Percentiles rank a stretch among this genome's conserved stretches.
These are phyloP conservation scores for Echinometra lucunter DNA, from an alignment of 53 echinoderm and acorn worm genomes.

Conservation along the genomic window DNA sequence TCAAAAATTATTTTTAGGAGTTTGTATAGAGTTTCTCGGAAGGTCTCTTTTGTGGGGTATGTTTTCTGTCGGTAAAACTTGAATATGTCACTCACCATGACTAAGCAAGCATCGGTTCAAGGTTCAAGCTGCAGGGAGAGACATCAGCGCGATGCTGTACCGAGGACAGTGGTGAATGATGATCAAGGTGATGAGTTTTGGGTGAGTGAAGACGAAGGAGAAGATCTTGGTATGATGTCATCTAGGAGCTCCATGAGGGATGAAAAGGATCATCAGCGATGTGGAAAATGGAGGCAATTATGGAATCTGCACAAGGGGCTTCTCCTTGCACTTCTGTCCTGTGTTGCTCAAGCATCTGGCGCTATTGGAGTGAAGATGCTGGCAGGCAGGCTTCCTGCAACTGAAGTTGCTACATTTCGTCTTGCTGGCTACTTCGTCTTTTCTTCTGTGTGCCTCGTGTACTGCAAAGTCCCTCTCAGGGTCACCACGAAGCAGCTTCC, in stretches of 20 bases:
- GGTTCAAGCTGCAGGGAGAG: not conserved
- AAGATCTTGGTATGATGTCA: not conserved
- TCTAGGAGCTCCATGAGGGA: not conserved
- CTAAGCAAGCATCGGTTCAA: not conserved
- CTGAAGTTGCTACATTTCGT: conserved; percentile 12
- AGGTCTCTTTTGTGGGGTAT: not conserved
- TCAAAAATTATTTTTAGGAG: not conserved
- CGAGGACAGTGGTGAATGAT: not conserved
- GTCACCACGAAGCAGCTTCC: conserved; percentile 20
- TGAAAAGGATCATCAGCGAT: not conserved
- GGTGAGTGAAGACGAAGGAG: not conserved
- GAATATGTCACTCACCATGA: not conserved
- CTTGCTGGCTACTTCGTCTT: not conserved
- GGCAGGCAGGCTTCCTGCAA: conserved; percentile 6
- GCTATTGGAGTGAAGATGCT: conserved; percentile 60
- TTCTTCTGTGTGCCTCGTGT: not conserved
- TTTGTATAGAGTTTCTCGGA: not conserved
- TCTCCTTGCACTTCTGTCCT: conserved; percentile 43
- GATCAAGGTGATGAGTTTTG: not conserved
- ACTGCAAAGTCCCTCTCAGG: not conserved
- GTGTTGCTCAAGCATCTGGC: not conserved
- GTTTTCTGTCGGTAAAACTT: not conserved
- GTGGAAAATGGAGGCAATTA: not conserved
- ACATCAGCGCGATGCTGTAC: not conserved
- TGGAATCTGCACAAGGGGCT: conserved; percentile 40